Conservation (phyloP, 2,113 vertebrate species). For the Synchiropus splendidus region DNA sequence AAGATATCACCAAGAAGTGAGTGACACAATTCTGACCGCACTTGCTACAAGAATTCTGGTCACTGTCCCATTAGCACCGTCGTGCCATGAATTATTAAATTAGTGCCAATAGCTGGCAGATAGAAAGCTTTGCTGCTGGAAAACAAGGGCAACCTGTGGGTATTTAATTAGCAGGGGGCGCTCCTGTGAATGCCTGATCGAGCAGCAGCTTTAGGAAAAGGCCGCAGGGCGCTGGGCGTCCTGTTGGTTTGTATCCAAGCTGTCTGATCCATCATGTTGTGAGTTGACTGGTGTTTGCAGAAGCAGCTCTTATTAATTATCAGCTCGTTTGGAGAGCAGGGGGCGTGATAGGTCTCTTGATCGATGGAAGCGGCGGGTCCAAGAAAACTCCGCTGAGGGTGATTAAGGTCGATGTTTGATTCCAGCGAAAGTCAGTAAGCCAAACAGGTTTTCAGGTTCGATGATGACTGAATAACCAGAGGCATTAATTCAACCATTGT, state of each 20-base stretch:
- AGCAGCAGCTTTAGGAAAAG: constrained; percentile 10
- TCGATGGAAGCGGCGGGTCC: constrained; percentile 43
- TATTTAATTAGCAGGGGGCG: constrained; percentile 48
- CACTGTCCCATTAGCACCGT: constrained; percentile 15
- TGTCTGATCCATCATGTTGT: constrained; percentile 72
- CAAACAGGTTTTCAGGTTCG: too few relatives aligned
- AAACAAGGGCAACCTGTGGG: constrained; percentile 48
- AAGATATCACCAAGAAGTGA: constrained; percentile 1
- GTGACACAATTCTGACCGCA: constrained; percentile 5
- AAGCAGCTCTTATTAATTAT: constrained; percentile 74
- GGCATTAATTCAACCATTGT: too few relatives aligned
- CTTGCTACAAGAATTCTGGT: constrained; percentile 12
- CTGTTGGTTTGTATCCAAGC: constrained; percentile 51
- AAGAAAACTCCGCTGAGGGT: constrained; percentile 32
- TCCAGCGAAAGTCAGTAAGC: not conserved
- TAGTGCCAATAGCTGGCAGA: constrained; percentile 48
- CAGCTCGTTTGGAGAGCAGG: constrained; percentile 46
- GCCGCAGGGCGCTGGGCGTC: constrained; percentile 15
- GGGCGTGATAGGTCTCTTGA: constrained; percentile 32
- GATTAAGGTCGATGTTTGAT: constrained; percentile 35
- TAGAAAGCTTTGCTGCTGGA: constrained; percentile 30
- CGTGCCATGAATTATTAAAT: constrained; percentile 60
- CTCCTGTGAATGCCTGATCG: constrained; percentile 52
- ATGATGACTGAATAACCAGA: too few relatives aligned
- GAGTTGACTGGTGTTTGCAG: constrained; percentile 62